Evolutionary conservation across 2,797 vertebrate species (phyloP).

Genomic region (Anguilla pacifica): DNA sequence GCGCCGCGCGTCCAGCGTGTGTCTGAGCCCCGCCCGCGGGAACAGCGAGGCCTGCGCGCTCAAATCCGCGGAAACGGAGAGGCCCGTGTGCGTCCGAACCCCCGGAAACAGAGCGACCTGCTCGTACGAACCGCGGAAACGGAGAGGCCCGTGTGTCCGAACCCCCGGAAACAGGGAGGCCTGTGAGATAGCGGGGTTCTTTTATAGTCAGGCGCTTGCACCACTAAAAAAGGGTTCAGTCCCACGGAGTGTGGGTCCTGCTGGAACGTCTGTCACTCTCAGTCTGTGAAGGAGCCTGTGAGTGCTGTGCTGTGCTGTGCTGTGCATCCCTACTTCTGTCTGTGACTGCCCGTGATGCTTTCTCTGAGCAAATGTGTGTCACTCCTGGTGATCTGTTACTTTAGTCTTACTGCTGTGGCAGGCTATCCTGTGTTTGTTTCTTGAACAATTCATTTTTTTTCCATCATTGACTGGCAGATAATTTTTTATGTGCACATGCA

Average conservation of each 20-base stretch:
- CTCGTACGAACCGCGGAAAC: too few relatives aligned
- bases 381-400: neutral
- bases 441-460: neutral
- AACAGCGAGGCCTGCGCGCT: neutral
- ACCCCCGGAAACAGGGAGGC: too few relatives aligned
- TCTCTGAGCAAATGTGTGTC: neutral
- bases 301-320: neutral
- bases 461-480: neutral
- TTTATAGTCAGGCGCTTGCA: neutral
- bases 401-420: neutral
- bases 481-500: neutral
- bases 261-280: neutral
- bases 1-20: constrained; percentile 15
- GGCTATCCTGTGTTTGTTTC: neutral
- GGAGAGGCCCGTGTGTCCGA: too few relatives aligned
- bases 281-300: neutral
- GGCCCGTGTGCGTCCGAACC: too few relatives aligned
- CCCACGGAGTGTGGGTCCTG: neutral
- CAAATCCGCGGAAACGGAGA: too few relatives aligned
- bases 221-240: neutral
- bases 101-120: too few relatives aligned
- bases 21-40: constrained; percentile 8
- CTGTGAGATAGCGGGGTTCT: neutral
- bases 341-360: constrained; percentile 7
- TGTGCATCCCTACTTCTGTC: neutral